A percentile compares a stretch with the other conserved stretches of the same genome.
Evolutionary conservation across 2,888 invertebrate genomes (phyloP).

Genomic region (Alitta virens): DNA sequence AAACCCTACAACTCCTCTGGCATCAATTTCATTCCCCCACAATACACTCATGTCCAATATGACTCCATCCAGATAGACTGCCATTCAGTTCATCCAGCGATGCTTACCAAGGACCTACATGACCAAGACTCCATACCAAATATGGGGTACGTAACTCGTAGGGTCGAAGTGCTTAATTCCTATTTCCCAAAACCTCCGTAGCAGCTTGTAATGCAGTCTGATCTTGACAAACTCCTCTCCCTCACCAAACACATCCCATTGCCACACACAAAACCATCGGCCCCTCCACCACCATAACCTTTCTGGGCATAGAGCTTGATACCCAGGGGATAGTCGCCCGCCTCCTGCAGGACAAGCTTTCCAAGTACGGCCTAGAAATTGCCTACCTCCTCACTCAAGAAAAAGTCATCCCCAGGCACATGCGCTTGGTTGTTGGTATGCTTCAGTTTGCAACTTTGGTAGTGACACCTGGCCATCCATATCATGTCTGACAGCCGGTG

Average conservation of each 20-base stretch:
- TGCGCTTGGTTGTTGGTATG: not conserved
- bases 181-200: not conserved
- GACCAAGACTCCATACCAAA: not conserved
- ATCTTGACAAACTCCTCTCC: not conserved
- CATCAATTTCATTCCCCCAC: not conserved
- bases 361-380: not conserved
- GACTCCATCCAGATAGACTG: not conserved
- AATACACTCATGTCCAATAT: not conserved
- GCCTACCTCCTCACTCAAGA: not conserved
- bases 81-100: not conserved
- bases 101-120: not conserved
- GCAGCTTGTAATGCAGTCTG: not conserved
- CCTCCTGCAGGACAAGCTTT: not conserved
- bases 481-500: not conserved
- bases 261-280: not conserved
- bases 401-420: not conserved
- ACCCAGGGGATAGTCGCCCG: not conserved
- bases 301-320: not conserved
- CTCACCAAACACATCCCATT: not conserved
- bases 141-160: not conserved
- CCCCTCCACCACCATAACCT: not conserved
- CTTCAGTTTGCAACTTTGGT: not conserved
- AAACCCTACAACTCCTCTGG: not conserved
- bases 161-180: not conserved
- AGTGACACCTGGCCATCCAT: not conserved